These are phyloP conservation scores for Archivesica marissinica DNA, from an alignment of 1,140 invertebrate species.

Conservation along the genomic window DNA sequence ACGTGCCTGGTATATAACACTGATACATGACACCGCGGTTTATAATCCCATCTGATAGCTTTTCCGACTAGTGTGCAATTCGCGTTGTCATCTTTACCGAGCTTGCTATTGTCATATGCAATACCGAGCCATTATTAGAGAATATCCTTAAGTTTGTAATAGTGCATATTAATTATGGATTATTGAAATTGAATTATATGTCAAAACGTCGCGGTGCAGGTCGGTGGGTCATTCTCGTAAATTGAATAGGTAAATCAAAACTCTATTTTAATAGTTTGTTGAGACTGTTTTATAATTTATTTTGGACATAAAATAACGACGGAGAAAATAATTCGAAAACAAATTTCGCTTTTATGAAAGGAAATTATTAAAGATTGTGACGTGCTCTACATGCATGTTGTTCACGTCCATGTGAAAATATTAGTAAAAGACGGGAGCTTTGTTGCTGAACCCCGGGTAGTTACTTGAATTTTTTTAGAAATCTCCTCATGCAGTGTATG, in stretches of 20 bases:
- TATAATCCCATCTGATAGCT: no score
- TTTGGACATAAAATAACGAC: not conserved
- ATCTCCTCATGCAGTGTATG: not conserved
- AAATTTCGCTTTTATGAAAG: slow-evolving; percentile 18
- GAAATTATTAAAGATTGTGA: slow-evolving; percentile 45
- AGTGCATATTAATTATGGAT: slow-evolving; percentile 29
- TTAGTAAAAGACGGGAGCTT: slow-evolving; percentile 38
- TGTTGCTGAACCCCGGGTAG: slow-evolving; percentile 36
- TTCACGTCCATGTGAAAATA: slow-evolving; percentile 57
- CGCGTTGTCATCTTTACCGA: no score
- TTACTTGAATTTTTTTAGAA: slow-evolving; percentile 44
- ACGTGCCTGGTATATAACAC: no score
- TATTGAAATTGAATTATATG: slow-evolving; percentile 19
- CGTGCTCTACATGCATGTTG: slow-evolving; percentile 8
- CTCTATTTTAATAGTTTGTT: not conserved
- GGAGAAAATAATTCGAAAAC: not conserved
- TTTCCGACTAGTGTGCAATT: no score
- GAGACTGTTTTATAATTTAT: slow-evolving; percentile 10
- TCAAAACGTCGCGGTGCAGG: slow-evolving; percentile 10
- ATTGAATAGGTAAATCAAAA: not conserved
- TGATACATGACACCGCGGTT: no score
- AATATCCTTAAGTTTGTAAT: not conserved
- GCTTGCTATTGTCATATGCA: no score
- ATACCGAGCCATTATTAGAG: not conserved
- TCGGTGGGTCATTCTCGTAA: not conserved